Evolutionary conservation across 2,888 invertebrate genomes (phyloP).

Genomic region (Platerodrilus igneus): DNA sequence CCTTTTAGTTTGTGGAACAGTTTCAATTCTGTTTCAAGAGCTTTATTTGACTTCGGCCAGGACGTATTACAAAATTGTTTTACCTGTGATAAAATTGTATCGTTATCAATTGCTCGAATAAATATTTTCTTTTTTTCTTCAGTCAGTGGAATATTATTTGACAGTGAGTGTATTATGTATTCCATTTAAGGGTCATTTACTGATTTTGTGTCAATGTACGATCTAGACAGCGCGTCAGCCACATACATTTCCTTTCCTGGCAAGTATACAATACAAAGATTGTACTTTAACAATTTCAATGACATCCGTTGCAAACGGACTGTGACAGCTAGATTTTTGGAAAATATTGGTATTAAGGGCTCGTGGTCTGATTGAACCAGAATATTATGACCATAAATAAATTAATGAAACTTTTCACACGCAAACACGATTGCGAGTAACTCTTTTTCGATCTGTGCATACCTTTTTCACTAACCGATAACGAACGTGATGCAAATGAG

Average conservation of each 20-base stretch:
- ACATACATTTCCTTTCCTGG: conserved; percentile 11
- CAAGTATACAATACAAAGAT: too few species aligned
- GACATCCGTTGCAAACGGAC: conserved; percentile 1
- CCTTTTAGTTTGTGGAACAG: too few species aligned
- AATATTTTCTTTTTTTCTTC: conserved; percentile 3
- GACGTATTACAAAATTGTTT: too few species aligned
- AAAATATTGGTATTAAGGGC: conserved; percentile 1
- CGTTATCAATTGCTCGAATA: conserved; percentile 3
- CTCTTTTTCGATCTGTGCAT: conserved; percentile 1
- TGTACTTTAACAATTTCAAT: background rate
- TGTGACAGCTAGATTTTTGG: background rate
- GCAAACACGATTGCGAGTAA: background rate
- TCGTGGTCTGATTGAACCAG: background rate
- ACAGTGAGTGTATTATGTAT: conserved; percentile 1
- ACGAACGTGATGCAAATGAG: too few species aligned
- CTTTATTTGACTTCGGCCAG: too few species aligned
- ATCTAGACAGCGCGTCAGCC: conserved; percentile 11
- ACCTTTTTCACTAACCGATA: too few species aligned
- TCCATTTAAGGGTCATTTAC: conserved; percentile 8
- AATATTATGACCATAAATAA: conserved; percentile 4
- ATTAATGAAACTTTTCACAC: background rate
- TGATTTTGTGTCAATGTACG: conserved; percentile 7
- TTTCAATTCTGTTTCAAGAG: too few species aligned
- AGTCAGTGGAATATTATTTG: conserved; percentile 4
- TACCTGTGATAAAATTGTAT: conserved; percentile 5